Evolutionary conservation across 2,797 vertebrate species (phyloP), one percentile per base, ranked within the genome.

Genomic region (Glossophaga mutica): DNA sequence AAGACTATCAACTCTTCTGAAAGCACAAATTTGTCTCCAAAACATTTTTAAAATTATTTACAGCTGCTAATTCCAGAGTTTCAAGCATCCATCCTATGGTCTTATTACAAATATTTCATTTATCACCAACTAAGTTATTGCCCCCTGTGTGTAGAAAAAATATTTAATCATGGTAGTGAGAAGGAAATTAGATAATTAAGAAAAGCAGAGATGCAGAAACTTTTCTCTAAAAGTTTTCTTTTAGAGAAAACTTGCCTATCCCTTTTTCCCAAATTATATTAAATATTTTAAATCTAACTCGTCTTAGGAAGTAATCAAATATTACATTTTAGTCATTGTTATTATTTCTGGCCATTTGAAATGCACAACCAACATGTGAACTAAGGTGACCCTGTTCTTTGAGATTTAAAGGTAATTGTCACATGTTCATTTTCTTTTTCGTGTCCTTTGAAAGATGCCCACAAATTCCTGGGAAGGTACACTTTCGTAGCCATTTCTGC

Each of bases 241-340:
- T 73, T 52, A 52, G 42, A 65, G 62, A 71, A 44, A 84, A 39
- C 10, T 12, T 79, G 37, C 79, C 44, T 22, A 21, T 44, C 32
- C 44, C 37, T 67, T 57, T 83, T 46, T 22, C 44, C 32, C 24
- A 50, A 55, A 79, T 55, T 16, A 57, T 65, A 11, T 11, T 19
- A 42, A 71, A 46, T 50, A 55, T 44, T 71, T 26, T 46, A 46
- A 39, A 55, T 12, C 12, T 52, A 37, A 46, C 18, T 32, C 57
- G 15, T 83, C 46, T 67, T 32, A 32, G 7, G 32, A 71, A 1
- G 22, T 2, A 11, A 55, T 37, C 50, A 39, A 42, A 26, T 6
- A 26, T 0, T 15, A 67, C 21, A 11, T 1, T 4, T 26, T 7
- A 44, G 21, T 70, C 62, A 26, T 0, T 16, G 9, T 32, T 8